Conservation (phyloP, 1,140 invertebrate species). For the Lepidurus apus region DNA sequence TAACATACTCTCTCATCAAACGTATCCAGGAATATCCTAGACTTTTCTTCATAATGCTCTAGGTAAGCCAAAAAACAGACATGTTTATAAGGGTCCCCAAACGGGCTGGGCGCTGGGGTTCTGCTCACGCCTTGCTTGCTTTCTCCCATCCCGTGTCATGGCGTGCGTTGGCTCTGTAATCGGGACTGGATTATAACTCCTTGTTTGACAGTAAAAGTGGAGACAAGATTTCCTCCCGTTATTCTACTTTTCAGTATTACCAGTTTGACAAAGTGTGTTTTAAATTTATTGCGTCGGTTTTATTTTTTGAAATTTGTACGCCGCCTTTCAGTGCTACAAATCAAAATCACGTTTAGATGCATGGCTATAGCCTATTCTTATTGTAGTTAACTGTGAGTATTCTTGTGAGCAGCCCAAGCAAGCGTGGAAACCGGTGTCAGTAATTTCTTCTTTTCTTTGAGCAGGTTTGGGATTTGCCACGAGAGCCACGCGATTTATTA, state of each 20-base stretch:
- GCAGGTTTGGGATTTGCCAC: background rate
- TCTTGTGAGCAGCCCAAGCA: too few relatives aligned
- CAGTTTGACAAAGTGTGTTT: too few relatives aligned
- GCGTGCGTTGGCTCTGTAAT: background rate
- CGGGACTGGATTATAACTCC: background rate
- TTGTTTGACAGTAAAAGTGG: background rate
- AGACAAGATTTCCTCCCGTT: too few relatives aligned
- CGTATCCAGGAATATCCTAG: background rate
- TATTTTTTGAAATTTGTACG: too few relatives aligned
- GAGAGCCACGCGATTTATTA: background rate
- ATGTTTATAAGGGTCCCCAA: background rate
- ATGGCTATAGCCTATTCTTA: too few relatives aligned
- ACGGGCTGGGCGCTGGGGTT: conserved; percentile 16
- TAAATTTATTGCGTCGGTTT: too few relatives aligned
- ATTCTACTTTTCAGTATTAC: too few relatives aligned
- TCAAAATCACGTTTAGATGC: too few relatives aligned
- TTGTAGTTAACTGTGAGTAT: too few relatives aligned
- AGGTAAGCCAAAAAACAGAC: conserved; percentile 1
- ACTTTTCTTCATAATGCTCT: conserved; percentile 6
- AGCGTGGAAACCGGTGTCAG: too few relatives aligned
- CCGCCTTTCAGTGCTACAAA: too few relatives aligned
- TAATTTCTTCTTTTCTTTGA: too few relatives aligned
- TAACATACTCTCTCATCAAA: background rate
- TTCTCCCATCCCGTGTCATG: conserved; percentile 17
- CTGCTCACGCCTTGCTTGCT: conserved; percentile 17